These are phyloP conservation scores for Teleiodes luculella DNA, from an alignment of 2,888 invertebrate species.

Conservation along the genomic window DNA sequence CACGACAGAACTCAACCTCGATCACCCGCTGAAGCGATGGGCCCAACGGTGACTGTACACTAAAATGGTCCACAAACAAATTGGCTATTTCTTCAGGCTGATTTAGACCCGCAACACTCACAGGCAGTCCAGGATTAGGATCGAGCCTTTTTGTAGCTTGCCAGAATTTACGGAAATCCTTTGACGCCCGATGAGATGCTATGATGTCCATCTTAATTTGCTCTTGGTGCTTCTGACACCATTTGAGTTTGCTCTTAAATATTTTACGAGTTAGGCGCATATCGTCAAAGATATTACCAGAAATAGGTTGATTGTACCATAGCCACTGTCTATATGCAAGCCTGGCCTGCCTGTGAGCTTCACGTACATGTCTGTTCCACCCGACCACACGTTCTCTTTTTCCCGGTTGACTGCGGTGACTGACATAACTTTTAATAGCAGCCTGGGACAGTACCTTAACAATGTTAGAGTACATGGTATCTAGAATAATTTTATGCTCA, in stretches of 20 bases:
- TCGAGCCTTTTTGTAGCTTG: conserved; percentile 8
- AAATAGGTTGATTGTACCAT: neutral
- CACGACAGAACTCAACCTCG: neutral
- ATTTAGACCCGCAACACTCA: conserved; percentile 7
- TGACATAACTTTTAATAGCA: neutral
- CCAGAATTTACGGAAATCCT: conserved; percentile 14
- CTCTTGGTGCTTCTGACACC: too few relatives aligned
- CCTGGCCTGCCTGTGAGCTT: conserved; percentile 14
- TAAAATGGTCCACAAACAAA: conserved; percentile 4
- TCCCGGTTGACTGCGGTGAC: too few relatives aligned
- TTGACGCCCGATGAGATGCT: neutral
- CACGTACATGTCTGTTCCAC: conserved; percentile 15
- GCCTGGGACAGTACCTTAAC: neutral
- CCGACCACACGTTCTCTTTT: neutral
- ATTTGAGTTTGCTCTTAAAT: conserved; percentile 17
- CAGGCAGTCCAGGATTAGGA: conserved; percentile 5
- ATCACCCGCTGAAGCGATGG: neutral
- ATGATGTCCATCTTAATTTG: too few relatives aligned
- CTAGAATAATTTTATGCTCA: neutral
- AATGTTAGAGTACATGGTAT: neutral
- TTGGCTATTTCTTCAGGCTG: conserved; percentile 6
- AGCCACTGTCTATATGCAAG: conserved; percentile 5
- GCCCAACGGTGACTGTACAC: neutral
- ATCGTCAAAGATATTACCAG: conserved; percentile 10
- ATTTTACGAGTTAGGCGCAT: conserved; percentile 12